Evolutionary conservation across 2,113 vertebrate species (phyloP).

Genomic region (Clarias batrachus): DNA sequence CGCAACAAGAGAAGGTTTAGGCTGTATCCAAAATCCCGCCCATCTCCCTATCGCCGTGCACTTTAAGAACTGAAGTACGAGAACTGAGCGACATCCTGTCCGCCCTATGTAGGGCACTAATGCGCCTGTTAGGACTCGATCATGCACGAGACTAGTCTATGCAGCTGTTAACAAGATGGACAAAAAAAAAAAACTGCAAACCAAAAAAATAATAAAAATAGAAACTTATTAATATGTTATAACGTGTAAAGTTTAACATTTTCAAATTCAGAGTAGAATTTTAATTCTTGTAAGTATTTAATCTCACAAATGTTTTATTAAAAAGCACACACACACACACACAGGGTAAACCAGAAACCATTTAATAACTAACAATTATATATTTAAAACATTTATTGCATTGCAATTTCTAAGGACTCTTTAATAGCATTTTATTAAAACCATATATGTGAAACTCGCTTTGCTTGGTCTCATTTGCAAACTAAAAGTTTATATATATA

Average conservation of each 20-base stretch:
- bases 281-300: background rate
- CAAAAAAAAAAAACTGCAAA: background rate
- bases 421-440: background rate
- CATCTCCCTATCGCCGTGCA: background rate
- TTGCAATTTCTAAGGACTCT: background rate
- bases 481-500: background rate
- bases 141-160: background rate
- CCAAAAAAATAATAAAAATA: too few relatives aligned
- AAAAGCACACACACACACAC: background rate
- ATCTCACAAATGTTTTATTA: background rate
- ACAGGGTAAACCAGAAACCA: background rate
- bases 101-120: constrained; percentile 8
- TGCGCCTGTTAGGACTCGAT: background rate
- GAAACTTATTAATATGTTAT: background rate
- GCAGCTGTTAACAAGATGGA: background rate
- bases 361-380: background rate
- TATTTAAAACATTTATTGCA: background rate
- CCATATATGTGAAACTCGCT: background rate
- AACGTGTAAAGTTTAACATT: background rate
- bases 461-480: background rate
- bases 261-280: background rate
- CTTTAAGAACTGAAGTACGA: background rate
- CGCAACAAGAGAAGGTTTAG: constrained; percentile 45
- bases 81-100: background rate
- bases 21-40: background rate